Percentiles rank a stretch among this genome's conserved stretches.
Evolutionary conservation across 2,113 vertebrate genomes (phyloP).

Genomic region (Chionodraco myersi): DNA sequence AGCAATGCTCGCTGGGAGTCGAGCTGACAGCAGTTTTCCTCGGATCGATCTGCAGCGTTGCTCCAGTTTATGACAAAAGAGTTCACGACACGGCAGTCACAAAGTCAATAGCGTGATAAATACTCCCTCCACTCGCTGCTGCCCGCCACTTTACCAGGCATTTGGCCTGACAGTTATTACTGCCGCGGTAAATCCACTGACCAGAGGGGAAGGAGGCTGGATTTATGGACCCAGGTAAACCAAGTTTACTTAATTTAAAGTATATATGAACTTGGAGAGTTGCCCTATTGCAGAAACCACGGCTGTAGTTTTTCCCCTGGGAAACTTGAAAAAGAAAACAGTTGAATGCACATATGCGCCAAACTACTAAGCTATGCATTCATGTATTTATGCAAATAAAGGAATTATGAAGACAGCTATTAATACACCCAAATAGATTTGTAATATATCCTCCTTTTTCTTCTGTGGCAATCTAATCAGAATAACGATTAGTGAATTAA

Average conservation of each 20-base stretch:
- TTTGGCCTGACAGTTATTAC: constrained; percentile 94
- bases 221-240: constrained; percentile 89
- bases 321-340: not conserved
- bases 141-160: constrained; percentile 89
- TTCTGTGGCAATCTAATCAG: constrained; percentile 46
- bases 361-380: not conserved
- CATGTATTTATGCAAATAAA: constrained; percentile 13
- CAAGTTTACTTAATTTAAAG: constrained; percentile 92
- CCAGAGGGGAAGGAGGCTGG: constrained; percentile 78
- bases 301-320: constrained; percentile 33
- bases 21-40: constrained; percentile 86
- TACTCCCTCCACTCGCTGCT: constrained; percentile 86
- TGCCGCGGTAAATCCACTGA: constrained; percentile 92
- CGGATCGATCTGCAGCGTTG: constrained; percentile 86
- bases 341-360: constrained; percentile 20
- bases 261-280: constrained; percentile 82
- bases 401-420: not conserved
- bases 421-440: constrained; percentile 14
- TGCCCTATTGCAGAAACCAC: constrained; percentile 36
- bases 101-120: constrained; percentile 90
- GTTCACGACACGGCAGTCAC: constrained; percentile 89
- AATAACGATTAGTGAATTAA: constrained; percentile 61
- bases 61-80: constrained; percentile 91
- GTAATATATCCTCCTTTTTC: not conserved
- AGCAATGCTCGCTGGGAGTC: constrained; percentile 86